Conservation (phyloP, 2,113 vertebrate species). For the Steatornis caripensis region DNA sequence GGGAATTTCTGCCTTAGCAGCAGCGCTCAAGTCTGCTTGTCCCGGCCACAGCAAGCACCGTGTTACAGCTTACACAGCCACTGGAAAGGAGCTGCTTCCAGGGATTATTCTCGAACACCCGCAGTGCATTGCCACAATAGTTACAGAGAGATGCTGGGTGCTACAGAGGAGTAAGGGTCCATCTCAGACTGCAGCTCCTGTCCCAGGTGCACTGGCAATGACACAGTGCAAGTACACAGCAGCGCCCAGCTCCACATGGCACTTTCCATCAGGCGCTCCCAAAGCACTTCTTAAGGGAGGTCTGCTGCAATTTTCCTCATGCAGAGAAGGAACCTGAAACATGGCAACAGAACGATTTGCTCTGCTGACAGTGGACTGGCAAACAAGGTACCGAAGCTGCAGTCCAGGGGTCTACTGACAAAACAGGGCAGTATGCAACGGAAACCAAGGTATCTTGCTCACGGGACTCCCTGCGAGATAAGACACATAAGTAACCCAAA, state of each 20-base stretch:
- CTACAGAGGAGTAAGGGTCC: not conserved
- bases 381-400: not conserved
- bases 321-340: not conserved
- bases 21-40: not conserved
- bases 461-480: not conserved
- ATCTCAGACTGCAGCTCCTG: not conserved
- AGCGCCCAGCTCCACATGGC: not conserved
- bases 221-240: accelerated
- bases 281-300: not conserved
- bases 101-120: not conserved
- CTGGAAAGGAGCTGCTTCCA: not conserved
- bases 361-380: not conserved
- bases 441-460: not conserved
- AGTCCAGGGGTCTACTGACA: not conserved
- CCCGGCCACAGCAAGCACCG: not conserved
- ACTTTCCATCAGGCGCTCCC: not conserved
- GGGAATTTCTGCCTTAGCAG: not conserved
- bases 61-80: not conserved
- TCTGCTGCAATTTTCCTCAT: not conserved
- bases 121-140: not conserved
- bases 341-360: not conserved
- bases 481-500: not conserved
- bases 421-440: not conserved
- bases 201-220: not conserved
- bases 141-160: not conserved